Base-by-base conservation (phyloP, 2,888 invertebrate species). In the Orthonychiurus folsomi region DNA sequence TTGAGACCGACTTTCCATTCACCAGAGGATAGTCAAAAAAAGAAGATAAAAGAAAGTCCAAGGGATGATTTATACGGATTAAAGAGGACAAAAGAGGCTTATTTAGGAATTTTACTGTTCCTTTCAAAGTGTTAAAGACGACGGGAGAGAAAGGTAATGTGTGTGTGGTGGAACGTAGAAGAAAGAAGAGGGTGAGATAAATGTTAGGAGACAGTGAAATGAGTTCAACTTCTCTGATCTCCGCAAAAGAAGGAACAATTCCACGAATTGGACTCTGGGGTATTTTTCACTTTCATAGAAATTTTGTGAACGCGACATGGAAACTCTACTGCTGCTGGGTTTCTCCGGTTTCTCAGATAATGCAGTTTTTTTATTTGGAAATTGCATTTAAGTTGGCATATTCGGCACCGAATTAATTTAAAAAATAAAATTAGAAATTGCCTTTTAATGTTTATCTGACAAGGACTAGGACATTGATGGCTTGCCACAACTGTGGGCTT, bases 11-110 rank as follows among this genome's bases (percentile, higher is more conserved):
- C n/a, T n/a, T n/a, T n/a, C n/a, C n/a, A n/a, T n/a, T n/a, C n/a
- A n/a, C n/a, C n/a, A n/a, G n/a, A n/a, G n/a, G n/a, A n/a, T n/a
- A 23, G 37, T 20, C 15, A 48, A 56, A 61, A 61, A 21, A 48
- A 23, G 26, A 25, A 48, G 47, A 37, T 28, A 23, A 47, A 18
- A 5, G 60, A 23, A 24, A 50, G 59, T 21, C 23, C 15, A n/a
- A 26, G 50, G 54, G 27, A 54, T 28, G 60, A 50, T 56, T 52
- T 48, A 58, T 53, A 53, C 24, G 58, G 62, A 62, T 58, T 58
- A 58, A 47, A 53, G 59, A 50, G 52, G 50, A 56, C 50, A 9
- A 50, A 18, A 60, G 60, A 50, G 56, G 54, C 27, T 58, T 50
- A 55, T 25, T 47, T 48, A 56, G 52, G 25, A 50, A 27, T 54